Evolutionary conservation across 1,140 invertebrate genomes (phyloP), one percentile per base, ranked within the genome.

Genomic region (Solen grandis): DNA sequence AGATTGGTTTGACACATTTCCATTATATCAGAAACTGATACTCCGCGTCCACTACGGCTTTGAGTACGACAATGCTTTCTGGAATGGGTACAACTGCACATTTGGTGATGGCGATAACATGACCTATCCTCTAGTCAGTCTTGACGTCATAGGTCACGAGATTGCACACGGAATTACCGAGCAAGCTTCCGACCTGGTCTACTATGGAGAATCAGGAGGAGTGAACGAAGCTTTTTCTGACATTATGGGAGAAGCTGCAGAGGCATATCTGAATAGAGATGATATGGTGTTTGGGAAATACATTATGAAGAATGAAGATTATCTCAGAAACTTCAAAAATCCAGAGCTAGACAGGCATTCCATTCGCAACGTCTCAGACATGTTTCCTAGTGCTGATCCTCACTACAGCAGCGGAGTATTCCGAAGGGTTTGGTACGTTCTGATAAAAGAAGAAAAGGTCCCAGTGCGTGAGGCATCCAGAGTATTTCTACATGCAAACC

Each of bases 191-290:
- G 59, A 79, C 36, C 81, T 88, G n/a, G 46, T 72, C 29, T 88
- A 88, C 59, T 46, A 46, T 13, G 74, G 75, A 10, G 72, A 88
- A 62, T 74, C 78, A 8, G 88, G 85, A 25, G 86, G 75, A 16
- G 82, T 88, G 3, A 86, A 88, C 62, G 88, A 88, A 74, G 85
- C 88, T 0, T 88, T 86, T 60, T 87, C 85, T 2, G 86, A 88
- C 66, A 84, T 88, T 14, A 69, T 85, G 16, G 88, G 86, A 1
- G 85, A 88, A 54, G 69, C 68, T 1, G 75, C 52, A 0, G 81
- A 87, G 70, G 69, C 54, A 3, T 82, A 79, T 38, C 14, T 81
- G 0, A 27, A 41, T 13, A 59, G 59, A 27, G 33, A 52, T 2
- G 82, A 85, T 27, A 82, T 77, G 75, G 16, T 70, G 10, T 38